Evolutionary conservation across 2,113 vertebrate species (phyloP), one percentile per base, ranked within the genome.

Genomic region (Ochotona princeps): DNA sequence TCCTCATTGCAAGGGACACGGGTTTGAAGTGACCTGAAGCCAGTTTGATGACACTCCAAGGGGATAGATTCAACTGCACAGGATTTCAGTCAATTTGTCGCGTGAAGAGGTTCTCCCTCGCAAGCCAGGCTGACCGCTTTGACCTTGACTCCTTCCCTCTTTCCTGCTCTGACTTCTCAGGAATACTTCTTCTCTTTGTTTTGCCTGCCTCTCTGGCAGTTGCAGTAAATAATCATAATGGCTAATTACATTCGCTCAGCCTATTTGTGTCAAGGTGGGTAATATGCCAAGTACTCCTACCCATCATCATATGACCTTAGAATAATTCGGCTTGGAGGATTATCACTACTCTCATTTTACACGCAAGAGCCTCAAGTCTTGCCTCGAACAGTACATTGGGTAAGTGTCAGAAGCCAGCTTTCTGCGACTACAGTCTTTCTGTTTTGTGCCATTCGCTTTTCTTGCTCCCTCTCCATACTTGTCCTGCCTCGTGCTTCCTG

Each of bases 391-490:
- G 84, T 73, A 65, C 38, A 30, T 38, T 75, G 67, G 76, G 18
- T 74, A 84, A n/a, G 13, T 57, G 81, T 93, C 82, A 61, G 26
- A 83, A 89, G 73, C 86, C 75, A 72, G 88, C 38, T 35, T 83
- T 93, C 63, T 21, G 75, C 70, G 79, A 95, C 61, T 89, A 91
- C 63, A 88, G 88, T 85, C 88, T 88, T 90, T 90, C 14, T 10
- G 72, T 60, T 74, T 47, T 81, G 67, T 57, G 54, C 17, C 35
- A 35, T 79, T 94, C 54, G 81, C 81, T 78, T 85, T 90, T 94
- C 63, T 85, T 32, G 44, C 47, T 78, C 47, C 12, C 63, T 87
- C 69, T 83, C 70, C 84, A 91, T 67, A 78, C 74, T 96, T 90
- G 79, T 93, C 61, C 49, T 81, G 83, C 75, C 66, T 54, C 28